Base-by-base conservation (phyloP, 2,113 vertebrate species). In the Oceanodroma tethys region DNA sequence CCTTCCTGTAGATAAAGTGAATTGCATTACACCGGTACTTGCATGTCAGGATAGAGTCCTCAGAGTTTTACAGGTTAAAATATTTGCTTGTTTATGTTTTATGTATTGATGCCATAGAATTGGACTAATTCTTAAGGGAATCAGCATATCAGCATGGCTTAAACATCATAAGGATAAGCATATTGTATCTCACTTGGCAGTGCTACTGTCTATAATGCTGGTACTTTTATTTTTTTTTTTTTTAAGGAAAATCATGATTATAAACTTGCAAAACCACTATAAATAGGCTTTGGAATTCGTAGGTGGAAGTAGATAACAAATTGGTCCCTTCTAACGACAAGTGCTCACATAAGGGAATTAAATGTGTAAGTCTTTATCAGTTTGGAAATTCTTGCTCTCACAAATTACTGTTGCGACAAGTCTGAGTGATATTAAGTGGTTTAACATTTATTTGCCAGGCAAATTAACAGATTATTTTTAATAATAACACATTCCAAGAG, bases 1-100 rank as follows among this genome's bases (percentile, higher is more conserved):
- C 96, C 98, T 99, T 92, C 99, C 99, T 6, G 98, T 97, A 7
- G 99, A 99, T 86, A 99, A 98, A 83, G 72, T 98, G 65, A 95
- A 97, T 36, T 95, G 90, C 16, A 97, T 98, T 8, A 96, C 98
- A 7, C 99, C 99, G 0, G 95, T 99, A 14, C 96, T 99, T 71
- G 99, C 99, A 0, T 99, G 99, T 93, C 99, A 99, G 94, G 99
- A 99, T 96, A 98, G 99, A 95, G 98, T 99, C 25, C 99, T 99
- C 86, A 97, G 99, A 96, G 98, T 99, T 91, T 90, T 99, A 76
- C 98, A 99, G 99, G 99, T 99, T 90, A n/a, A 83, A 40, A 52
- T 83, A 27, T 32, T 92, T 86, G 21, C 36, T 79, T 82, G 27
- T 92, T 88, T 34, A 18, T 42, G 30, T 71, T 96, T 93, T 72